Conservation (phyloP, 2,113 vertebrate genomes). For the Merops nubicus region DNA sequence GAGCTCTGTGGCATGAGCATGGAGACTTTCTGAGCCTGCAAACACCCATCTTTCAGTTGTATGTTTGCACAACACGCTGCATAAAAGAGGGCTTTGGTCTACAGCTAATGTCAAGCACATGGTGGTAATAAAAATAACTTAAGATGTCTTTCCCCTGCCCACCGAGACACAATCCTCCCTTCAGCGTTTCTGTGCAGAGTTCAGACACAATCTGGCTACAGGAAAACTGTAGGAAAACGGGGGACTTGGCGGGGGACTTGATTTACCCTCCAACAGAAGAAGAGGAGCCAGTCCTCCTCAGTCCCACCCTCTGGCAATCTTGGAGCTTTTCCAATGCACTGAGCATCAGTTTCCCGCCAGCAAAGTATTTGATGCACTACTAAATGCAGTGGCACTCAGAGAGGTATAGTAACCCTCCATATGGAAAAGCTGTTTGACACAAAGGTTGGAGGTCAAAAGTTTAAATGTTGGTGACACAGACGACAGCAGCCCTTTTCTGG, state of each 20-base stretch:
- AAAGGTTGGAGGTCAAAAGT: constrained; percentile 80
- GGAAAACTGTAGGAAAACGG: neutral
- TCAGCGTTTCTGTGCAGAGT: neutral
- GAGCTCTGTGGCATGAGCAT: neutral
- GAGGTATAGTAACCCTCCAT: constrained; percentile 51
- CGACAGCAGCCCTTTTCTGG: constrained; percentile 61
- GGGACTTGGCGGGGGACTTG: neutral
- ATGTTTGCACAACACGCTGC: neutral
- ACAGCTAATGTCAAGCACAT: neutral
- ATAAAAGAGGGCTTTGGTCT: neutral
- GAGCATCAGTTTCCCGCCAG: constrained; percentile 33
- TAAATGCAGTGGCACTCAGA: constrained; percentile 14
- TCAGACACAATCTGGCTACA: neutral
- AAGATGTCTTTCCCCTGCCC: neutral
- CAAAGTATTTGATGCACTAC: neutral
- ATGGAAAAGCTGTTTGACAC: constrained; percentile 70
- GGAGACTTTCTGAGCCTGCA: neutral
- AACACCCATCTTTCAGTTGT: neutral
- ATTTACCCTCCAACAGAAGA: neutral
- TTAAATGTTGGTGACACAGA: constrained; percentile 75
- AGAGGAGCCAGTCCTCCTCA: neutral
- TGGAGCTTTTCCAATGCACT: neutral
- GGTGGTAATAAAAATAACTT: neutral
- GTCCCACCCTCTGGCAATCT: neutral
- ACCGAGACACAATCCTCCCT: accelerated